Evolutionary conservation across 2,113 vertebrate species (phyloP).

Genomic region (Gnathonemus longibarbis): DNA sequence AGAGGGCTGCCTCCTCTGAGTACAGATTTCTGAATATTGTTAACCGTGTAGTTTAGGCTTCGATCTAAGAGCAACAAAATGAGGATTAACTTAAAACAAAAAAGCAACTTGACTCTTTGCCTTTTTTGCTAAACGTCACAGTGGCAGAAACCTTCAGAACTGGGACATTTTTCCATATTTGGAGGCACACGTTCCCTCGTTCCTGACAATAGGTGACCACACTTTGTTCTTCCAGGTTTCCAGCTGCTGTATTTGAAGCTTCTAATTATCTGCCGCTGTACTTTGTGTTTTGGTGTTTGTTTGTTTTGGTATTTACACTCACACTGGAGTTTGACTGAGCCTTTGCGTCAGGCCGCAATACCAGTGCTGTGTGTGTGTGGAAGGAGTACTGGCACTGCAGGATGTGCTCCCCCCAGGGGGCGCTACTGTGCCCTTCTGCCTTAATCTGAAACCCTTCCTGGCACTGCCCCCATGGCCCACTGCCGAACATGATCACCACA

Average conservation of each 20-base stretch:
- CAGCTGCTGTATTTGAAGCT: neutral
- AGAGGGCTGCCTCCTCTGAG: neutral
- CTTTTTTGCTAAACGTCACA: neutral
- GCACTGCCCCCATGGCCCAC: neutral
- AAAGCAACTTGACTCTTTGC: neutral
- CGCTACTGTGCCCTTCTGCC: neutral
- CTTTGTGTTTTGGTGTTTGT: conserved; percentile 50
- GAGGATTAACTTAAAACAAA: neutral
- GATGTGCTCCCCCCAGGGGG: neutral
- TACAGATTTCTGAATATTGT: neutral
- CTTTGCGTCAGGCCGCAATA: conserved; percentile 39
- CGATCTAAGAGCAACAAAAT: neutral
- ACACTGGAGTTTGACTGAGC: neutral
- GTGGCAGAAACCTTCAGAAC: neutral
- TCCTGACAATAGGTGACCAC: neutral
- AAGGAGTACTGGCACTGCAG: neutral
- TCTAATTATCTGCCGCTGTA: conserved; percentile 21
- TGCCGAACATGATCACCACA: neutral
- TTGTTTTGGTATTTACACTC: conserved; percentile 52
- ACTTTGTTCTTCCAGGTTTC: neutral
- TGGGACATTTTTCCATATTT: neutral
- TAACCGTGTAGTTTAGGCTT: neutral
- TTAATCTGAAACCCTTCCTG: neutral
- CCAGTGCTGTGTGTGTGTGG: conserved; percentile 35
- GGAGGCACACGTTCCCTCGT: neutral